Evolutionary conservation across 2,888 invertebrate species (phyloP).

Genomic region (Platypus cylindrus): DNA sequence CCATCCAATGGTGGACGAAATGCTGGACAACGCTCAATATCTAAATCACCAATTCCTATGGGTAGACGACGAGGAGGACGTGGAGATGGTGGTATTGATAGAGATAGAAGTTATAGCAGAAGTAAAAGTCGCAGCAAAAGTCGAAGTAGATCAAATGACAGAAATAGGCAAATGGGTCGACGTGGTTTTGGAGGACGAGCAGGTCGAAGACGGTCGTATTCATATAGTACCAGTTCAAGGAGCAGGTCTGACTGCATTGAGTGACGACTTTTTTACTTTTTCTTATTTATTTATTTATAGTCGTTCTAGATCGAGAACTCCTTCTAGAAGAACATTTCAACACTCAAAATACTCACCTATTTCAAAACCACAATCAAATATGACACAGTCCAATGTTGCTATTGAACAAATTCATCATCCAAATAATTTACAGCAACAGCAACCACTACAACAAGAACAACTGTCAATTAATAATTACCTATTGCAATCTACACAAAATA

Average conservation of each 20-base stretch:
- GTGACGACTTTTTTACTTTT: background rate
- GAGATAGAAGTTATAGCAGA: conserved; percentile 16
- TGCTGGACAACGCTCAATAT: conserved; percentile 22
- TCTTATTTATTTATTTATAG: conserved; percentile 5
- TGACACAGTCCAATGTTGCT: conserved; percentile 2
- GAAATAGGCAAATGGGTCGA: no score
- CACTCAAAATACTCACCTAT: conserved; percentile 6
- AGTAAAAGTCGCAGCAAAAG: conserved; percentile 16
- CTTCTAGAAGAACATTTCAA: conserved; percentile 1
- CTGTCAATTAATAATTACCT: no score
- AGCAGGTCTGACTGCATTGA: conserved; percentile 8
- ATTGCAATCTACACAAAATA: conserved; percentile 5
- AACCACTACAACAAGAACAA: conserved; percentile 1
- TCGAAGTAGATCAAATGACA: conserved; percentile 17
- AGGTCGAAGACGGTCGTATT: conserved; percentile 16
- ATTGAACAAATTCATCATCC: conserved; percentile 4
- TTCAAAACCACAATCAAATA: conserved; percentile 8
- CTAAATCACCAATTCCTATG: conserved; percentile 26
- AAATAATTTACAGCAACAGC: conserved; percentile 8
- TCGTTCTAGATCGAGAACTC: conserved; percentile 13
- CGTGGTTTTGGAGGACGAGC: no score
- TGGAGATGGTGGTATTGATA: no score
- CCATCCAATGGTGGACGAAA: conserved; percentile 23
- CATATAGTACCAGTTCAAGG: conserved; percentile 10
- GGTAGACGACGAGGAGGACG: conserved; percentile 9